phyloP scores from a whole-genome alignment of 2,797 vertebrate species.

The Semotilus atromaculatus region DNA sequence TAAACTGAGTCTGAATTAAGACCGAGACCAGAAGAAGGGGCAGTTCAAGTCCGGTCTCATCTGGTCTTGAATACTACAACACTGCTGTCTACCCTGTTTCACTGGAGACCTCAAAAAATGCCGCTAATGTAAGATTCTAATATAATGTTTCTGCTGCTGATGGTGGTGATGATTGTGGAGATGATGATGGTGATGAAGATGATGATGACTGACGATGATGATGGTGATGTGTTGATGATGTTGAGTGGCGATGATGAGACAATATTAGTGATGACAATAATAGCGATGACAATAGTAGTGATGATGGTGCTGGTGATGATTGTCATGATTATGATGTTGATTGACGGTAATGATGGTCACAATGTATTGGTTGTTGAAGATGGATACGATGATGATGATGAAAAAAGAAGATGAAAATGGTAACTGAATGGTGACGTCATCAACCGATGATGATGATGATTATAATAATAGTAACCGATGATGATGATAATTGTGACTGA shows the following conservation, averaged over 20 bases:
- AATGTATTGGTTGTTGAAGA: neutral
- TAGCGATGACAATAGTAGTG: too few relatives aligned
- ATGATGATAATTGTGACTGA: neutral
- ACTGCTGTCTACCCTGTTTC: neutral
- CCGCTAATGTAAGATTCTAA: neutral
- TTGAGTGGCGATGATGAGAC: neutral
- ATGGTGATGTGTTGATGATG: neutral
- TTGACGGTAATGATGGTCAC: too few relatives aligned
- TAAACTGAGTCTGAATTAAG: neutral
- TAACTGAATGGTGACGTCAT: neutral
- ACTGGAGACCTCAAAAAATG: neutral
- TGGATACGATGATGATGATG: neutral
- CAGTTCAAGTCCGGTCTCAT: neutral
- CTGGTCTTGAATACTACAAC: neutral
- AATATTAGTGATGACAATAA: too few relatives aligned
- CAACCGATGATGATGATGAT: neutral
- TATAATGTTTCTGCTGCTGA: neutral
- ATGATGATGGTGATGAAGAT: neutral
- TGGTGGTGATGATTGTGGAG: too few relatives aligned
- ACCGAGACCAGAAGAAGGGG: neutral
- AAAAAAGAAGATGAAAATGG: neutral
- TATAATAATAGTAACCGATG: neutral
- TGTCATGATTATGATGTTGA: too few relatives aligned
- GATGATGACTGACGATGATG: neutral
- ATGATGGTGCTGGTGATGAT: too few relatives aligned